These are phyloP conservation scores for Trichogramma pretiosum DNA, from an alignment of 1,140 invertebrate genomes.

Conservation along the genomic window DNA sequence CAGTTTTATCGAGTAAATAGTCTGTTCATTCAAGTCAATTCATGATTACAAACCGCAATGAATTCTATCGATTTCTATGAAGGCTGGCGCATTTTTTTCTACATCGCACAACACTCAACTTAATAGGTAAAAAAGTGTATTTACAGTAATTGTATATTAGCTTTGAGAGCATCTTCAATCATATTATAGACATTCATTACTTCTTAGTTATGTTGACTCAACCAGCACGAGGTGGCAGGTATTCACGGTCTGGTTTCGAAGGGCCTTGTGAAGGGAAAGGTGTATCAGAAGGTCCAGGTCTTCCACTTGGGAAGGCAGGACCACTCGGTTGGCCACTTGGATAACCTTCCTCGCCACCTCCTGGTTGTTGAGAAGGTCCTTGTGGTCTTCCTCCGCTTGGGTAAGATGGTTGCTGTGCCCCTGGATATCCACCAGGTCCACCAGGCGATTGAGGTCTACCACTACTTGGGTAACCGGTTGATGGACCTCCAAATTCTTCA, in stretches of 20 bases:
- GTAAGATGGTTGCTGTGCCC: conserved; percentile 16
- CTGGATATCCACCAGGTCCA: conserved; percentile 21
- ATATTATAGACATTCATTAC: conserved; percentile 2
- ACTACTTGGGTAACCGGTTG: too few relatives aligned
- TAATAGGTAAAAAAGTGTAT: conserved; percentile 33
- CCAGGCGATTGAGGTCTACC: conserved; percentile 26
- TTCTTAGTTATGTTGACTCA: conserved; percentile 18
- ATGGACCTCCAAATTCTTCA: background rate
- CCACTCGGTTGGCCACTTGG: conserved; percentile 18
- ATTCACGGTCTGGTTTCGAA: conserved; percentile 34
- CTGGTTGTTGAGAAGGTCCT: conserved; percentile 15
- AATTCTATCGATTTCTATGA: conserved; percentile 1
- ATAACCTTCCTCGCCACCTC: conserved; percentile 19
- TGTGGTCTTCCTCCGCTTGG: conserved; percentile 20
- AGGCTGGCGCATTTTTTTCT: conserved; percentile 1
- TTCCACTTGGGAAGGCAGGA: conserved; percentile 22
- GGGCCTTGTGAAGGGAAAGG: conserved; percentile 29
- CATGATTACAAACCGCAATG: too few relatives aligned
- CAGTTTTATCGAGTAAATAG: too few relatives aligned
- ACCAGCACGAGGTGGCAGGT: conserved; percentile 33
- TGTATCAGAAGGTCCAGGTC: conserved; percentile 18
- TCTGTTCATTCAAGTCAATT: too few relatives aligned
- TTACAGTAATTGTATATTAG: conserved; percentile 30
- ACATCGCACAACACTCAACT: conserved; percentile 27
- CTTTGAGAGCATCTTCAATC: conserved; percentile 20